Base-by-base conservation (phyloP, 2,888 invertebrate species). In the Ptychoptera contaminata region DNA sequence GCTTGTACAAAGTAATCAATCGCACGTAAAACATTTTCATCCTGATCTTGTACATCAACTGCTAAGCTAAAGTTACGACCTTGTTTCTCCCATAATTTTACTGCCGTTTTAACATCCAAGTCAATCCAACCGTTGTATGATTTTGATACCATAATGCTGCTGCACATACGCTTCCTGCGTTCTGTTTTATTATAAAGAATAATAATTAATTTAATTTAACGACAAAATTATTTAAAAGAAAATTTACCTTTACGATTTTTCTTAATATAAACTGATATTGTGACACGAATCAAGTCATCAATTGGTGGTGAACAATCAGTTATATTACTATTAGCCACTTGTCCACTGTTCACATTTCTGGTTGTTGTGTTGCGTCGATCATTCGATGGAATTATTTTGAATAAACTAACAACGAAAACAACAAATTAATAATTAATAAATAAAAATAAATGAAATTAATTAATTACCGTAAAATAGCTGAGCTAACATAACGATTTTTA, bases 41-140 rank as follows among this genome's bases (percentile, higher is more conserved):
- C 42, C 16, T 44, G 30, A 30, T 47, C 47, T 16, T 35, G 42
- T 14, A 44, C 37, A n/a, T 47, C 47, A 23, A 47, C 38, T 2
- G 47, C 41, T 8, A 47, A 11, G 1, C 47, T 44, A 16, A 34
- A 32, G 39, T 47, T 47, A 11, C 39, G 37, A 11, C 10, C 44
- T 16, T 34, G 36, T 23, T 42, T 35, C n/a, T 44, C 37, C 47
- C 47, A 47, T 35, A 16, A 42, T 44, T 42, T 42, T 3, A 47
- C 15, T 11, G 47, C 44, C 5, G 39, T 9, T 34, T 40, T 36
- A 30, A 37, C 42, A 44, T 47, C 44, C 8, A 47, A 16, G n/a
- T 44, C 47, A 39, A 47, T 29, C 47, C 47, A 47, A 34, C 47
- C 47, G 10, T 32, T 34, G 16, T 9, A 36, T 11, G 41, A 38